Conservation (phyloP, 2,888 invertebrate genomes). For the Nudaria mundana region DNA sequence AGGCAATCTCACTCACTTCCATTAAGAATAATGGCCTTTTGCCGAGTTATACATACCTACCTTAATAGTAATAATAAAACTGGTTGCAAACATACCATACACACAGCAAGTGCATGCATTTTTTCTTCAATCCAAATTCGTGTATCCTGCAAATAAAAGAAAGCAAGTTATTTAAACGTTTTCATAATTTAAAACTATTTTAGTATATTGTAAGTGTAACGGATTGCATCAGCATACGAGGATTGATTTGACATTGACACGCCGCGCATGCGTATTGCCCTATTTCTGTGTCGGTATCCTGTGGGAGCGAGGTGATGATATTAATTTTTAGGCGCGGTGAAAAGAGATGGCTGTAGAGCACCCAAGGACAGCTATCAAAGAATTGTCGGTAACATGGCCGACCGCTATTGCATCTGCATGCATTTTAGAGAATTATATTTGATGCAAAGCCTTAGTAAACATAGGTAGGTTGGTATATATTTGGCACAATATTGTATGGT, state of each 20-base stretch:
- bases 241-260: conserved; percentile 81
- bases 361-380: conserved; percentile 40
- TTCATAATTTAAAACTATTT: conserved; percentile 40
- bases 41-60: conserved; percentile 14
- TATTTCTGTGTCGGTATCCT: conserved; percentile 61
- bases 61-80: conserved; percentile 20
- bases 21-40: conserved; percentile 19
- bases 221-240: conserved; percentile 75
- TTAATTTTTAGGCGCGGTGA: conserved; percentile 29
- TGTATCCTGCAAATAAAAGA: conserved; percentile 46
- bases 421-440: conserved; percentile 47
- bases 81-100: conserved; percentile 32
- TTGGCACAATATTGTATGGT: no score
- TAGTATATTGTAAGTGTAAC: conserved; percentile 43
- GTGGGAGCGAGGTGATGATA: conserved; percentile 43
- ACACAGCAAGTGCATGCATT: conserved; percentile 30
- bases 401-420: conserved; percentile 69
- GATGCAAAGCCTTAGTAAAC: conserved; percentile 34
- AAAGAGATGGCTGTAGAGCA: conserved; percentile 46
- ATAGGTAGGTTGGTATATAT: no score
- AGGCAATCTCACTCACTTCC: conserved; percentile 14
- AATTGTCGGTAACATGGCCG: conserved; percentile 72
- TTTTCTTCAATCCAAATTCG: conserved; percentile 30
- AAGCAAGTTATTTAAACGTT: no score
- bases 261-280: conserved; percentile 77